Evolutionary conservation across 2,113 vertebrate genomes (phyloP).

Genomic region (Campylomormyrus tamandua): DNA sequence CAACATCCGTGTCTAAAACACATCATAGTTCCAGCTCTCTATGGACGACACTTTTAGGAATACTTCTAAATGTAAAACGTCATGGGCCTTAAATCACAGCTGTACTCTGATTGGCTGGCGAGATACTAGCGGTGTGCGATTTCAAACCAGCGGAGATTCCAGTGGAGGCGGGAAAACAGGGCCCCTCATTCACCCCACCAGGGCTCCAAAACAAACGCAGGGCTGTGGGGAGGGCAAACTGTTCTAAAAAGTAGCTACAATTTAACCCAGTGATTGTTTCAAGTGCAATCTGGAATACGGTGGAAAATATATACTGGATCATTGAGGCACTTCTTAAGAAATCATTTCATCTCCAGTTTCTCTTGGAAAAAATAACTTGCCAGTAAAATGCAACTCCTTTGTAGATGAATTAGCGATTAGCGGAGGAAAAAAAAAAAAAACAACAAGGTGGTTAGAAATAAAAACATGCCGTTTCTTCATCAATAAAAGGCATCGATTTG

Average conservation of each 20-base stretch:
- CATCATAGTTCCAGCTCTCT: constrained; percentile 3
- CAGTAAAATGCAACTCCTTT: constrained; percentile 57
- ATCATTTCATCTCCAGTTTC: constrained; percentile 36
- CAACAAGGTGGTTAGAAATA: constrained; percentile 35
- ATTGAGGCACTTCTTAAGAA: constrained; percentile 73
- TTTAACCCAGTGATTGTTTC: constrained; percentile 22
- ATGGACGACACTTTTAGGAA: background rate
- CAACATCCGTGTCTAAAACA: background rate
- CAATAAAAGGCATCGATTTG: constrained; percentile 76
- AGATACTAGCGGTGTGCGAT: background rate
- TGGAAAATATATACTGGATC: constrained; percentile 39
- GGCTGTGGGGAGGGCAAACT: background rate
- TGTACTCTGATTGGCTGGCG: constrained; percentile 7
- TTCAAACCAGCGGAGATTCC: background rate
- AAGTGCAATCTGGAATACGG: constrained; percentile 49
- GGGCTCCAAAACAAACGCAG: background rate
- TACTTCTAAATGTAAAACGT: background rate
- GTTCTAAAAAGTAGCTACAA: constrained; percentile 10
- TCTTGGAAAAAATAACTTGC: constrained; percentile 43
- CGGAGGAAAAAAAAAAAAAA: constrained; percentile 5
- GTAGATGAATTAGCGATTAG: constrained; percentile 29
- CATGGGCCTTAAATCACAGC: background rate
- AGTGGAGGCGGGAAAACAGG: background rate
- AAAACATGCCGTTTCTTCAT: constrained; percentile 63
- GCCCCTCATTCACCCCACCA: background rate